A percentile compares a stretch with the other conserved stretches of the same genome.
Conservation (phyloP, 2,888 invertebrate species). For the Caenorhabditis sulstoni region DNA sequence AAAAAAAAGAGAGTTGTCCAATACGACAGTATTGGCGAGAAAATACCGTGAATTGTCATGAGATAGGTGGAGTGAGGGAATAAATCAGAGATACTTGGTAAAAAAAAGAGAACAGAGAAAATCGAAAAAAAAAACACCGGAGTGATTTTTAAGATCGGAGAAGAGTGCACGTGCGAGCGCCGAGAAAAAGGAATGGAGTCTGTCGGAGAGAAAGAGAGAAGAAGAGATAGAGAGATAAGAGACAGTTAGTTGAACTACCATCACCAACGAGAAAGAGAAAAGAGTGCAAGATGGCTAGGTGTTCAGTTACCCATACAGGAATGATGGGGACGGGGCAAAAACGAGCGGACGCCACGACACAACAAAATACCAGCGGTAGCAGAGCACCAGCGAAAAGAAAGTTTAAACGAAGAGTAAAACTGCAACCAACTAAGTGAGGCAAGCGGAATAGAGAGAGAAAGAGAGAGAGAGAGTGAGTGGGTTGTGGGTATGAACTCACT, state of each 20-base stretch:
- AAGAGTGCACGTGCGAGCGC: no score
- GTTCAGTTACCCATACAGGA: no score
- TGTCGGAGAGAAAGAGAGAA: constrained; percentile 1
- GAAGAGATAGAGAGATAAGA: neutral
- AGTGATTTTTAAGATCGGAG: neutral
- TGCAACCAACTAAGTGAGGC: neutral
- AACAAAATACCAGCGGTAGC: neutral
- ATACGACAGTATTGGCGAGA: no score
- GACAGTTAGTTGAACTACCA: neutral
- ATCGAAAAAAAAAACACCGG: neutral
- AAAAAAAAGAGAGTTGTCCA: no score
- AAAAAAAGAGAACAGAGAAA: neutral
- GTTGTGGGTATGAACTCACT: constrained; percentile 15
- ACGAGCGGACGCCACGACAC: neutral
- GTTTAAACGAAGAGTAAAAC: neutral
- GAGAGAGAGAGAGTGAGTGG: neutral
- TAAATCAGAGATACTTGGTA: neutral
- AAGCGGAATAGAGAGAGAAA: neutral
- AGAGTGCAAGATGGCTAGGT: no score
- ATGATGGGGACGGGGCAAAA: neutral
- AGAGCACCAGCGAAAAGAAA: neutral
- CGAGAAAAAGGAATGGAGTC: neutral
- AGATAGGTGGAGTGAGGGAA: neutral
- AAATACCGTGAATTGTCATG: neutral
- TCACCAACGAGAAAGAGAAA: no score